Base-by-base conservation (phyloP, 2,888 invertebrate species). In the Keiferia lycopersicella region DNA sequence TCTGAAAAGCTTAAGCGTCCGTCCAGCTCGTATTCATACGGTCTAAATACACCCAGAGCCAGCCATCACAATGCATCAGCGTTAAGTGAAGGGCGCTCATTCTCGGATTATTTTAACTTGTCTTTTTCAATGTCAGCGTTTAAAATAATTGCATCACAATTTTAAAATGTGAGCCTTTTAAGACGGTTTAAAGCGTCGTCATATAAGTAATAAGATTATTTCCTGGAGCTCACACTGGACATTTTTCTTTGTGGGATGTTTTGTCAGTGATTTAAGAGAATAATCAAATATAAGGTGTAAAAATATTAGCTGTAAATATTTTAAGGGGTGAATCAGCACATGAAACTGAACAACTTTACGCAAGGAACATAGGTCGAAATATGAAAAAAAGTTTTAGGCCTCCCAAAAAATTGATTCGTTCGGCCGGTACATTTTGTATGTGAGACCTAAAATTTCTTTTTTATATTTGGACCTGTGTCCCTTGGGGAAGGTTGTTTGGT, bases 111-210 rank as follows among this genome's bases (percentile, higher is more conserved):
- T 90, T 91, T 89, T 83, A 87, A 88, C 87, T 89, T 90, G 90
- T 89, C 89, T 84, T 88, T 91, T 91, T 91, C 91, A 91, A 91
- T 91, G 91, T 91, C 91, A 88, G 83, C 88, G 84, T 90, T 91
- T 91, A 91, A 91, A 91, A 91, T 91, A 91, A 91, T 91, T 91
- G 89, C 91, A 90, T 91, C 91, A 91, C 91, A 89, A 87, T 88
- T 91, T 90, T 88, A 82, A 90, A 90, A 88, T 84, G 88, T 83
- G 85, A 85, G 81, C 88, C 88, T 86, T 87, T 88, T 88, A 88
- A 87, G 82, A 86, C 83, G 75, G 80, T 84, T 87, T 87, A 84
- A 88, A 84, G 79, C 83, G 78, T 78, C 83, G 78, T 78, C 81
- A 77, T 84, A 78, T 86, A 81, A 86, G 83, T 85, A 64, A 64